Conservation (phyloP, 2,888 invertebrate species). For the Myathropa florea region DNA sequence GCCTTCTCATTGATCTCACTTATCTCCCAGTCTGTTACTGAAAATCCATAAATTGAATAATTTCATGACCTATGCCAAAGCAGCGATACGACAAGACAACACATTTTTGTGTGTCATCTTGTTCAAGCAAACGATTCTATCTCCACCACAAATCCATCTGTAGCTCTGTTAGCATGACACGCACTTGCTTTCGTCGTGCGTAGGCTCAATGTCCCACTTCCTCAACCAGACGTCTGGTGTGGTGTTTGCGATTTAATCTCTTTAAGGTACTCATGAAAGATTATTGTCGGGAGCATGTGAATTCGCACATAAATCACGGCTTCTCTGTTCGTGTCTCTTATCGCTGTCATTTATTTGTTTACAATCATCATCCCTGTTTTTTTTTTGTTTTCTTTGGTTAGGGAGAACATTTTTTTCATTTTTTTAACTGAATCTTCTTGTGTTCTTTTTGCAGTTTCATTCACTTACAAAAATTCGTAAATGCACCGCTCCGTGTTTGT, state of each 20-base stretch:
- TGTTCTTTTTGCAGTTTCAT: conserved; percentile 84
- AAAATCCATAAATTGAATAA: not conserved
- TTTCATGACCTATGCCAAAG: not conserved
- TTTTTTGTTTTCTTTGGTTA: not conserved
- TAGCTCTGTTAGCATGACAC: not conserved
- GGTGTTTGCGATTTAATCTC: no score
- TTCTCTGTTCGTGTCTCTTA: not conserved
- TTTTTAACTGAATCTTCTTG: no score
- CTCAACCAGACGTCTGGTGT: not conserved
- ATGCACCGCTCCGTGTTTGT: conserved; percentile 89
- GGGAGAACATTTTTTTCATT: no score
- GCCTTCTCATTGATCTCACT: not conserved
- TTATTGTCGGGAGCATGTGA: not conserved
- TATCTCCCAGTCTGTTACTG: not conserved
- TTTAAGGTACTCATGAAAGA: not conserved
- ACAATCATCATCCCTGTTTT: not conserved
- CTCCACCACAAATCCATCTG: not conserved
- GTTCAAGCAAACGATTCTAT: not conserved
- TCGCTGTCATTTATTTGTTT: not conserved
- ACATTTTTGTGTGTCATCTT: not conserved
- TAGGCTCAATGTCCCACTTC: not conserved
- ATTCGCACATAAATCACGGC: not conserved
- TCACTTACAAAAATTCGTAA: conserved; percentile 88
- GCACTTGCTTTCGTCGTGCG: not conserved
- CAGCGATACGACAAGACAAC: no score